These are phyloP conservation scores for Eremophila alpestris DNA, from an alignment of 2,797 vertebrate species.

Conservation along the genomic window DNA sequence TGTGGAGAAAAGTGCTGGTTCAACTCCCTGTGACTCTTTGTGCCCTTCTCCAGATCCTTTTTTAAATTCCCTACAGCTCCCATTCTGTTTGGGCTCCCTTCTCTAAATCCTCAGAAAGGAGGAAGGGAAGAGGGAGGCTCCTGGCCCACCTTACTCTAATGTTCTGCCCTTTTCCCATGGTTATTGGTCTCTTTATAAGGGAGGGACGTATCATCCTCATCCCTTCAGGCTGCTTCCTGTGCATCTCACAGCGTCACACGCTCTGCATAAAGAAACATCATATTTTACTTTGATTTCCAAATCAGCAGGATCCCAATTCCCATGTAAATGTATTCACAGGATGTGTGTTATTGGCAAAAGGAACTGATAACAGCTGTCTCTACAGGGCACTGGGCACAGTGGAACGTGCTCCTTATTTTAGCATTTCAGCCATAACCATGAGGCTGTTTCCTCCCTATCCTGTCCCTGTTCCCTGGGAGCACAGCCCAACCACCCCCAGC, in stretches of 20 bases:
- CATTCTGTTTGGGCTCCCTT: background rate
- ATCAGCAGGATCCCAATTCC: background rate
- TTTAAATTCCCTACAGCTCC: background rate
- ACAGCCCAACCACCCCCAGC: accelerated
- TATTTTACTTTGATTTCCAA: background rate
- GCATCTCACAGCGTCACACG: background rate
- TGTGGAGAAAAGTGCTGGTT: background rate
- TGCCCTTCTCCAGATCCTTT: background rate
- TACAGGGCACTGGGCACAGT: background rate
- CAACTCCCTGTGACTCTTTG: background rate
- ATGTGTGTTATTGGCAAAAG: background rate
- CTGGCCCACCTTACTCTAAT: background rate
- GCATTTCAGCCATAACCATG: background rate
- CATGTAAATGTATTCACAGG: background rate
- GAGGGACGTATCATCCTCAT: background rate
- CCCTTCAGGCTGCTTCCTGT: background rate
- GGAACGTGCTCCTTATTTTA: background rate
- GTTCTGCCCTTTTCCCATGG: background rate
- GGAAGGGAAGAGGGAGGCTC: background rate
- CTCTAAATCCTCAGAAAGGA: background rate
- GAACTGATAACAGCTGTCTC: background rate
- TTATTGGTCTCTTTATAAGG: background rate
- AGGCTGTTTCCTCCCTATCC: accelerated
- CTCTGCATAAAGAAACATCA: background rate
- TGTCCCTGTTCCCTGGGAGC: background rate